phyloP scores from a whole-genome alignment of 2,797 vertebrate species.

The Morelia viridis region DNA sequence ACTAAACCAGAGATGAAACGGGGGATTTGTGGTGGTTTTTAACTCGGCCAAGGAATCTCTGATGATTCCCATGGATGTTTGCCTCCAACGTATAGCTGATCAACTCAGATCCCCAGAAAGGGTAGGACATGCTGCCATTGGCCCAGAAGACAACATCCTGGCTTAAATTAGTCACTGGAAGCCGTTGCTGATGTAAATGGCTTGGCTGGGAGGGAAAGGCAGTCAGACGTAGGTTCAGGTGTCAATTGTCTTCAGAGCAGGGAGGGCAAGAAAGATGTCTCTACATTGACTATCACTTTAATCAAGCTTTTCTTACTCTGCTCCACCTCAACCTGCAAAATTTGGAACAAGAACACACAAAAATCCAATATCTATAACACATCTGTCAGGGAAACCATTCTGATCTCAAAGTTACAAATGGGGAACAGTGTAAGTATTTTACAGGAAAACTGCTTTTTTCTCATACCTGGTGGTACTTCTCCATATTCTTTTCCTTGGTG shows the following conservation, averaged over 20 bases:
- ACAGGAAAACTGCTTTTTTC: neutral
- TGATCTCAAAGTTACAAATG: neutral
- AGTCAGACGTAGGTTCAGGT: neutral
- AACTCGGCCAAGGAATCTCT: neutral
- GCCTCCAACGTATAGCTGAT: neutral
- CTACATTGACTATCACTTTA: neutral
- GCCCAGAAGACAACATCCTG: neutral
- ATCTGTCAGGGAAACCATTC: neutral
- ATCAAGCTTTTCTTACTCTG: neutral
- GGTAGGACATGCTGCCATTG: neutral
- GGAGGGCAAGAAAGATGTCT: neutral
- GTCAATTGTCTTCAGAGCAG: neutral
- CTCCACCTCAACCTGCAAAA: neutral
- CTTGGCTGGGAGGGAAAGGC: neutral
- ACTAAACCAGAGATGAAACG: neutral
- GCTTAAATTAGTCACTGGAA: neutral
- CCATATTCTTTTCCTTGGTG: constrained; percentile 56
- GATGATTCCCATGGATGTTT: neutral
- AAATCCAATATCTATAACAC: neutral
- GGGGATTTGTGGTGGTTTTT: neutral
- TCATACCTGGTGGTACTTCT: constrained; percentile 73
- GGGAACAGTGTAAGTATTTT: neutral
- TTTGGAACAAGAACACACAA: neutral
- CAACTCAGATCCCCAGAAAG: neutral
- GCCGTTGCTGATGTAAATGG: neutral